A percentile compares a stretch with the other conserved stretches of the same genome.
Evolutionary conservation across 2,888 invertebrate genomes (phyloP).

Genomic region (Calephelis perditalis): DNA sequence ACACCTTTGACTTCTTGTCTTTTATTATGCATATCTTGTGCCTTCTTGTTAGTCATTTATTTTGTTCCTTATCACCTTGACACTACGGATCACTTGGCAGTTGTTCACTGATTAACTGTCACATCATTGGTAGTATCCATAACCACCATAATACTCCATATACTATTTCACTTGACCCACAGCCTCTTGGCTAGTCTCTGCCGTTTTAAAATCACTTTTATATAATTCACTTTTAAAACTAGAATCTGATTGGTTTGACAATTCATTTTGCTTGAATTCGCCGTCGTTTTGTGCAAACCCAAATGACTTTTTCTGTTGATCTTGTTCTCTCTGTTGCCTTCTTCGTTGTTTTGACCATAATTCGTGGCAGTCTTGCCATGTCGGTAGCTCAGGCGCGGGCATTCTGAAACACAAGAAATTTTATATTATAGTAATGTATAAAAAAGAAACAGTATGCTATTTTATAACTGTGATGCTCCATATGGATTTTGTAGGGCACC

Average conservation of each 20-base stretch:
- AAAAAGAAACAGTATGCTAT: background rate
- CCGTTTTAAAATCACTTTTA: constrained; percentile 47
- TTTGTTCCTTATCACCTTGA: no score
- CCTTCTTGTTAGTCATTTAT: no score
- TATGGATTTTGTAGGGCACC: no score
- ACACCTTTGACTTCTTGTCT: no score
- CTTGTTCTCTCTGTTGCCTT: constrained; percentile 88
- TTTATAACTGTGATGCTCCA: no score
- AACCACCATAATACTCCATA: constrained; percentile 39
- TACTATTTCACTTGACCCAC: constrained; percentile 66
- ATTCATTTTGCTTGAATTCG: constrained; percentile 39
- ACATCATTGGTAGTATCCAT: constrained; percentile 43
- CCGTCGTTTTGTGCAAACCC: constrained; percentile 38
- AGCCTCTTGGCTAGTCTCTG: constrained; percentile 47
- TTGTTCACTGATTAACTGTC: constrained; percentile 29
- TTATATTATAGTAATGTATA: background rate
- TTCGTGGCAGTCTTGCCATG: constrained; percentile 99
- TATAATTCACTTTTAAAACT: constrained; percentile 53
- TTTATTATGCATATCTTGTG: no score
- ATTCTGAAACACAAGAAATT: constrained; percentile 75
- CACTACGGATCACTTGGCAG: background rate
- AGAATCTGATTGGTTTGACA: constrained; percentile 42
- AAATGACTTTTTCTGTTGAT: constrained; percentile 57
- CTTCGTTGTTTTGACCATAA: constrained; percentile 98
- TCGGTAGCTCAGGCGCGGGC: constrained; percentile 90